phyloP scores from a whole-genome alignment of 2,888 invertebrate species.

The Empis stercorea region DNA sequence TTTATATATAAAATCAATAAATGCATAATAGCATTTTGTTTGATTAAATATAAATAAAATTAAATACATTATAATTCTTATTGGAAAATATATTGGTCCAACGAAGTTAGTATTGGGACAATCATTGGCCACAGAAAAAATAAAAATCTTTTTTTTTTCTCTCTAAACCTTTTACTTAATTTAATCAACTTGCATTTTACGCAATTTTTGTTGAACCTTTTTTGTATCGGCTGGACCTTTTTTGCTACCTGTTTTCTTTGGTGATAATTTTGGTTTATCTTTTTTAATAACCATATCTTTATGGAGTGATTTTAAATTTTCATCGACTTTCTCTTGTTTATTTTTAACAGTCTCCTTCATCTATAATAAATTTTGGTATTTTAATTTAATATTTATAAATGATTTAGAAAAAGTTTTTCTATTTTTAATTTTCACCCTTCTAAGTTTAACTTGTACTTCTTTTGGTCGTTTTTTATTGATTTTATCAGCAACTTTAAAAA shows the following conservation, averaged over 20 bases:
- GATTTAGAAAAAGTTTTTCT: no score
- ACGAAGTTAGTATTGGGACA: no score
- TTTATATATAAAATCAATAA: no score
- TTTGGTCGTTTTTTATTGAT: slow-evolving; percentile 31
- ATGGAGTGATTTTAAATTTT: slow-evolving; percentile 29
- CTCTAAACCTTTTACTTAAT: neutral
- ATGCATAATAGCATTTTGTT: no score
- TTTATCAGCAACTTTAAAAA: slow-evolving; percentile 30
- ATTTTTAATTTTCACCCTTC: slow-evolving; percentile 33
- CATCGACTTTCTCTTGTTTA: slow-evolving; percentile 32
- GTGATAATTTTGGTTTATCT: slow-evolving; percentile 19
- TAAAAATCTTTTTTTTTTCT: no score
- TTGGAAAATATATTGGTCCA: no score
- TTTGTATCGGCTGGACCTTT: slow-evolving; percentile 26
- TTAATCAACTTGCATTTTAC: neutral
- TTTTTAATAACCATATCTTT: slow-evolving; percentile 32
- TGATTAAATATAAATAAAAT: no score
- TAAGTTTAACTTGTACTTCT: slow-evolving; percentile 32
- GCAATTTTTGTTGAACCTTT: neutral
- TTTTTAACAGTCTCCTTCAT: slow-evolving; percentile 30
- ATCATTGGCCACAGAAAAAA: no score
- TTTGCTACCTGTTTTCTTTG: slow-evolving; percentile 17
- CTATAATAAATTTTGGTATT: slow-evolving; percentile 17
- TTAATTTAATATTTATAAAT: neutral
- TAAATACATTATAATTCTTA: no score